Conservation (phyloP, 92 coral and sea anemone species). For the Muricea muricata region DNA sequence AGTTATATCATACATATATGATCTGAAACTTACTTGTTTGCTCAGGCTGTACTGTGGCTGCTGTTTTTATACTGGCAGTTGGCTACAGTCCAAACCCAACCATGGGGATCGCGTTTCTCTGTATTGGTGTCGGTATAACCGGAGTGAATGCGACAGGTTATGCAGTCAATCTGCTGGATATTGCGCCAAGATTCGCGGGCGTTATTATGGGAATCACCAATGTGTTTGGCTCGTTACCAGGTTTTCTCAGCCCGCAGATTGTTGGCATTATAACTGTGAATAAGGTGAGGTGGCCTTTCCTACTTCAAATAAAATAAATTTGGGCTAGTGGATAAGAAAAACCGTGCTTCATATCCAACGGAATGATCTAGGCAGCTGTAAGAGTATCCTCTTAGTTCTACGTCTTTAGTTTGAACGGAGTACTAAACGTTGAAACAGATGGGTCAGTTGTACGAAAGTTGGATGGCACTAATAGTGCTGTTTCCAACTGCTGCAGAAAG, state of each 20-base stretch:
- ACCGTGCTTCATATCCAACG: too few relatives aligned
- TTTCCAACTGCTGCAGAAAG: too few relatives aligned
- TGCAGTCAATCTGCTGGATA: constrained; percentile 98
- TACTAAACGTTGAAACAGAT: too few relatives aligned
- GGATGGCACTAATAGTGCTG: too few relatives aligned
- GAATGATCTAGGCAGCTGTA: too few relatives aligned
- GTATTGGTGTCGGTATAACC: constrained; percentile 97
- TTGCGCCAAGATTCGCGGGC: constrained; percentile 98
- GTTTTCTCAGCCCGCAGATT: constrained; percentile 97
- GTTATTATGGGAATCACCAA: constrained; percentile 99
- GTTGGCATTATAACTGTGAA: constrained; percentile 96
- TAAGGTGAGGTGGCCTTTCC: constrained; percentile 70
- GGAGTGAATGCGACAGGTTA: constrained; percentile 98
- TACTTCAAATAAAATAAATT: not conserved
- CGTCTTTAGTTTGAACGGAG: too few relatives aligned
- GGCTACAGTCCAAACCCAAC: constrained; percentile 82
- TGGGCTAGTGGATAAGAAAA: too few relatives aligned
- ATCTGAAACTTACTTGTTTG: not conserved
- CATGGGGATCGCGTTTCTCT: constrained; percentile 84
- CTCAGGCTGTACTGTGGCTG: constrained; percentile 91
- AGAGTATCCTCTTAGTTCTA: too few relatives aligned
- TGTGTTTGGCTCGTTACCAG: constrained; percentile 97
- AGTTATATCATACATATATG: too few relatives aligned
- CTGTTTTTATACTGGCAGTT: constrained; percentile 84
- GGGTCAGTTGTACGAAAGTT: too few relatives aligned